phyloP scores from a whole-genome alignment of 2,888 invertebrate species.

The Amaurobius ferox region DNA sequence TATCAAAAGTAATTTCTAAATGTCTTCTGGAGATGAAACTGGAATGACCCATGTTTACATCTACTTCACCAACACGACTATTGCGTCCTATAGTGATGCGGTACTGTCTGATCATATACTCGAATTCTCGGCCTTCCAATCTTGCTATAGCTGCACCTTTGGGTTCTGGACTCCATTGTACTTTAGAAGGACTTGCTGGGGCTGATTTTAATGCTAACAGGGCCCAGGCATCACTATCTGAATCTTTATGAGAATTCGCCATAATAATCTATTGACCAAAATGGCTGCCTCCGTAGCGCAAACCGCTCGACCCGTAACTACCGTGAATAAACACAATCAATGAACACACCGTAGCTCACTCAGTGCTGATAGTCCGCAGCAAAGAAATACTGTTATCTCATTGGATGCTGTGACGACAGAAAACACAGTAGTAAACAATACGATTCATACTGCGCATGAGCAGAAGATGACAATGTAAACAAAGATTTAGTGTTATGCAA shows the following conservation, averaged over 20 bases:
- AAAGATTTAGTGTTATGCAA: too few relatives aligned
- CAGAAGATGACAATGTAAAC: constrained; percentile 27
- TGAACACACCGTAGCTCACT: constrained; percentile 49
- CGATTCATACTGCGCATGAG: constrained; percentile 46
- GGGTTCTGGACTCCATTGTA: constrained; percentile 89
- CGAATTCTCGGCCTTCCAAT: constrained; percentile 93
- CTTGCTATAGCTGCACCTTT: constrained; percentile 87
- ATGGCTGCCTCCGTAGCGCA: constrained; percentile 63
- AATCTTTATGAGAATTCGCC: constrained; percentile 68
- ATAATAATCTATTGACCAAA: constrained; percentile 59
- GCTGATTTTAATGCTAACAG: constrained; percentile 91
- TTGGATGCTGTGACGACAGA: constrained; percentile 36
- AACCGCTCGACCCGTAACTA: constrained; percentile 35
- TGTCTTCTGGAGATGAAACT: constrained; percentile 97
- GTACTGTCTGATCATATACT: constrained; percentile 92
- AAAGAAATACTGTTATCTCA: constrained; percentile 33
- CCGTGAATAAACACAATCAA: constrained; percentile 66
- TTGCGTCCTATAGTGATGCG: constrained; percentile 95
- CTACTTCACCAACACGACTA: constrained; percentile 96
- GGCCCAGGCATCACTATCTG: constrained; percentile 87
- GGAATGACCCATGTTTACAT: constrained; percentile 98
- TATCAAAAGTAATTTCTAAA: constrained; percentile 91
- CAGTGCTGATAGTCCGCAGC: constrained; percentile 56
- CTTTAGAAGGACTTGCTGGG: constrained; percentile 89
- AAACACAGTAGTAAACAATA: constrained; percentile 64